phyloP scores from a whole-genome alignment of 2,113 vertebrate species.

The Lamprologus ornatipinnis region DNA sequence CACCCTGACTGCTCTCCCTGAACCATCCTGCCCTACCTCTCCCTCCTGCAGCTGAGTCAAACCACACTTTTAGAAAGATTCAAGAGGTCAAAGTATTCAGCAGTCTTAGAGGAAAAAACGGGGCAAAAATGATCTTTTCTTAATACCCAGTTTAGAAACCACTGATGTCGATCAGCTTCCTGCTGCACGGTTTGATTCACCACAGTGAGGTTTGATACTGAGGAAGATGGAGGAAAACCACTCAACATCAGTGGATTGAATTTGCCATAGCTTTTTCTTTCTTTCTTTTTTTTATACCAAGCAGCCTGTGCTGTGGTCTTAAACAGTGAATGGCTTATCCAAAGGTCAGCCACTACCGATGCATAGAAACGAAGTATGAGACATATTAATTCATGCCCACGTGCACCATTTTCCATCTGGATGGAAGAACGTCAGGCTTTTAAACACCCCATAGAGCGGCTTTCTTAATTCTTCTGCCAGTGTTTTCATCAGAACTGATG shows the following conservation, averaged over 20 bases:
- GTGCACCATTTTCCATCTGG: neutral
- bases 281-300: neutral
- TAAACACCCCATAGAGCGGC: neutral
- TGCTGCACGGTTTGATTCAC: neutral
- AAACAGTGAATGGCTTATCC: neutral
- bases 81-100: neutral
- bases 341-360: neutral
- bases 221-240: neutral
- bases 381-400: neutral
- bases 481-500: neutral
- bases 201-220: neutral
- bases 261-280: neutral
- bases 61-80: neutral
- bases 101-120: neutral
- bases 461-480: neutral
- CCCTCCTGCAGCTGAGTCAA: neutral
- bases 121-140: neutral
- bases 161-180: neutral
- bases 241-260: neutral
- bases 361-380: neutral
- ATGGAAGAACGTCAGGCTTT: neutral
- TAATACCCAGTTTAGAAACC: neutral
- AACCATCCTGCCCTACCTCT: neutral
- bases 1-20: neutral
- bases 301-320: neutral